Conservation (phyloP, 1,140 invertebrate genomes). For the Zaprionus lachaisei region DNA sequence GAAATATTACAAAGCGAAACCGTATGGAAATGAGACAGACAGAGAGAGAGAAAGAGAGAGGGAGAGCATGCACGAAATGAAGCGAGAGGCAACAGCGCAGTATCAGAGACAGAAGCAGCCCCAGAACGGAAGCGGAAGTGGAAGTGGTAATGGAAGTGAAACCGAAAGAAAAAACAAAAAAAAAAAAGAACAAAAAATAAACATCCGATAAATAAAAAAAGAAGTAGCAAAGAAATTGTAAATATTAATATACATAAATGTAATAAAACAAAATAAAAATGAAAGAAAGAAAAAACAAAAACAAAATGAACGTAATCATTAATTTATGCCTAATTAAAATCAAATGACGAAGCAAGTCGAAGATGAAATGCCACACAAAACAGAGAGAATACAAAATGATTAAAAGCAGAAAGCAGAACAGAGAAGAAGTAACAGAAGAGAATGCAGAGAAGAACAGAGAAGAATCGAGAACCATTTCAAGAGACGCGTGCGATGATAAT, state of each 20-base stretch:
- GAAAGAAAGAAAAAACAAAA: background rate
- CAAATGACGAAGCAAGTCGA: slow-evolving; percentile 41
- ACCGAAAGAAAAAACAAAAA: slow-evolving; percentile 1
- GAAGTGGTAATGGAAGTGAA: background rate
- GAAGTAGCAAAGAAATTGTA: slow-evolving; percentile 71
- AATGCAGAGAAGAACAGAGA: background rate
- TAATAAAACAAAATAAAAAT: slow-evolving; percentile 35
- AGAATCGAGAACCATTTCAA: slow-evolving; percentile 46
- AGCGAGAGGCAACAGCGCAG: slow-evolving; percentile 7
- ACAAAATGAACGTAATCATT: slow-evolving; percentile 46
- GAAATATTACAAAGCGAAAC: slow-evolving; percentile 48
- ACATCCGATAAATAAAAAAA: slow-evolving; percentile 27
- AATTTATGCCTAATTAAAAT: slow-evolving; percentile 73
- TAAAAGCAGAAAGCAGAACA: slow-evolving; percentile 15
- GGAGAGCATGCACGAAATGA: background rate
- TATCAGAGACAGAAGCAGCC: background rate
- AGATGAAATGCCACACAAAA: slow-evolving; percentile 28
- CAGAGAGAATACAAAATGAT: background rate
- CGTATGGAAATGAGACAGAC: slow-evolving; percentile 16
- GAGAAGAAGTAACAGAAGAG: background rate
- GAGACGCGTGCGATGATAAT: slow-evolving; percentile 35
- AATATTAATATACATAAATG: slow-evolving; percentile 65
- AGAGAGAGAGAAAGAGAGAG: slow-evolving; percentile 14
- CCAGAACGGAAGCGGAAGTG: background rate
- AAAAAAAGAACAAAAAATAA: slow-evolving; percentile 36